Evolutionary conservation across 2,113 vertebrate species (phyloP).

Genomic region (Hipposideros armiger): DNA sequence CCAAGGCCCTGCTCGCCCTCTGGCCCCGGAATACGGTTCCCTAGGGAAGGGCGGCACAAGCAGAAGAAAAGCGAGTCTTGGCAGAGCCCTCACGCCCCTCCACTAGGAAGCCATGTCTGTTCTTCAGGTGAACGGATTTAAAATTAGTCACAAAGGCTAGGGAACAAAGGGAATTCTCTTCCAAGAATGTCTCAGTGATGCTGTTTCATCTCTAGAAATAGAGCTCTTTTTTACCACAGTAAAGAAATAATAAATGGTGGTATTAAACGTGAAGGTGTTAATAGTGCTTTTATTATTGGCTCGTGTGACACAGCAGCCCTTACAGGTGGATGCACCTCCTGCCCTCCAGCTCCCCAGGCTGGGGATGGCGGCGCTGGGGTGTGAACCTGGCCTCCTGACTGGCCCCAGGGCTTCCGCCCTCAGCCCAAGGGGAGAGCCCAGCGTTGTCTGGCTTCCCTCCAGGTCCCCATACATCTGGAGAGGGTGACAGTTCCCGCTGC

Average conservation of each 20-base stretch:
- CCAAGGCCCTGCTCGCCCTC: not conserved
- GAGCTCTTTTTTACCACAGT: not conserved
- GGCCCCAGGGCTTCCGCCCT: fast-evolving
- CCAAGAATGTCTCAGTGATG: not conserved
- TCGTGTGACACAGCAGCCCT: fast-evolving
- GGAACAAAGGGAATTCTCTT: not conserved
- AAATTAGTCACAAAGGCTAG: not conserved
- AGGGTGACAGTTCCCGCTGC: fast-evolving
- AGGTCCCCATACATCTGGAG: not conserved
- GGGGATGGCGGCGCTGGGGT: not conserved
- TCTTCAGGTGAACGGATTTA: not conserved
- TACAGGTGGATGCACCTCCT: not conserved
- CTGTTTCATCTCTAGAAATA: conserved; percentile 44
- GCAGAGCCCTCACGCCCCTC: fast-evolving
- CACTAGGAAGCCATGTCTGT: fast-evolving
- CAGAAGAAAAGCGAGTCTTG: fast-evolving
- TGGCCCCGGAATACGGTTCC: fast-evolving
- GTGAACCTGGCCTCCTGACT: not conserved
- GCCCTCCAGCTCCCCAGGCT: not conserved
- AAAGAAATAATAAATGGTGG: not conserved
- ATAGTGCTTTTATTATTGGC: not conserved
- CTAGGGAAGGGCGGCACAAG: fast-evolving
- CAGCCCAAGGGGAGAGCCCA: not conserved
- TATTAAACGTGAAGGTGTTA: fast-evolving
- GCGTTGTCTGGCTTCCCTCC: fast-evolving